Evolutionary conservation across 1,140 invertebrate species (phyloP).

Genomic region (Propsilocerus akamusi): DNA sequence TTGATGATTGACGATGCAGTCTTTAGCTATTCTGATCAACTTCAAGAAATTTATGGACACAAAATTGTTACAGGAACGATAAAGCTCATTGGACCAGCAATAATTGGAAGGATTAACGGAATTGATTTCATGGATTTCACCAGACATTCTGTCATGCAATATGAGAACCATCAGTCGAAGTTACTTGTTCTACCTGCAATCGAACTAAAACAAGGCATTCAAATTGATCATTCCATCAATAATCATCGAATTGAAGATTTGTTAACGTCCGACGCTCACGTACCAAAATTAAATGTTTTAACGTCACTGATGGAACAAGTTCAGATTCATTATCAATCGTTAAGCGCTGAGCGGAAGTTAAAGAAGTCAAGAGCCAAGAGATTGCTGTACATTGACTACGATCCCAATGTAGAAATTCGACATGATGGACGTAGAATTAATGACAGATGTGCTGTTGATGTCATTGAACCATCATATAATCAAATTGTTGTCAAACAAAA

Average conservation of each 20-base stretch:
- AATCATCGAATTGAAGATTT: background rate
- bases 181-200: background rate
- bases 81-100: background rate
- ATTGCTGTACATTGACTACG: background rate
- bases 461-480: background rate
- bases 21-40: background rate
- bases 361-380: background rate
- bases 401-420: background rate
- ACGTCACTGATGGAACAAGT: background rate
- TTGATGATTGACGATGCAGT: background rate
- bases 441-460: background rate
- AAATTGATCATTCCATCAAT: background rate
- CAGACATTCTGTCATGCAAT: background rate
- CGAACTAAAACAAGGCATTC: background rate
- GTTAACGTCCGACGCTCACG: background rate
- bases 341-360: background rate
- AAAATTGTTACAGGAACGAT: background rate
- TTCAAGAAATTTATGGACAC: background rate
- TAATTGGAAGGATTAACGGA: background rate
- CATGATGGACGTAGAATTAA: background rate
- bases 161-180: background rate
- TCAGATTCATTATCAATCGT: background rate
- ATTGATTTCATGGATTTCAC: background rate
- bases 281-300: background rate
- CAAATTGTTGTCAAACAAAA: background rate